A percentile compares a stretch with the other conserved stretches of the same genome.
Evolutionary conservation across 2,888 invertebrate species (phyloP).

Genomic region (Drosophila seclusa): DNA sequence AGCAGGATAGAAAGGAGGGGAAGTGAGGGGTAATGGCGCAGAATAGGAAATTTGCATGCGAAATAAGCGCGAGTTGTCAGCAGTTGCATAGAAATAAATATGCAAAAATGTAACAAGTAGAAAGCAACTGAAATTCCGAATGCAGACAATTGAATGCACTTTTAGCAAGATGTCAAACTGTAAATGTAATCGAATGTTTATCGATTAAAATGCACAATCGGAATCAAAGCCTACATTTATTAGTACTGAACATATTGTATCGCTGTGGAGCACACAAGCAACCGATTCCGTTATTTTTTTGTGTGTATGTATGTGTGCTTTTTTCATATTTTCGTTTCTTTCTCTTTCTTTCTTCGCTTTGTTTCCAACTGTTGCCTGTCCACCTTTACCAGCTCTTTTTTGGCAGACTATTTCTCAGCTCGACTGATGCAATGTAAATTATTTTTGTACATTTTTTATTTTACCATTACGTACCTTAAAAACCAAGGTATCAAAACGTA

Average conservation of each 20-base stretch:
- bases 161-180: background rate
- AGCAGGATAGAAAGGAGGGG: background rate
- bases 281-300: background rate
- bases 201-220: background rate
- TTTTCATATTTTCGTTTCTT: background rate
- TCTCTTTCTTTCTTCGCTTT: background rate
- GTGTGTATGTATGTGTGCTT: accelerated
- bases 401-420: background rate
- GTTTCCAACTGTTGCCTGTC: background rate
- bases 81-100: constrained; percentile 37
- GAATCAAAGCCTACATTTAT: background rate
- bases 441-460: background rate
- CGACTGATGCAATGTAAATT: background rate
- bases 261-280: too few species aligned
- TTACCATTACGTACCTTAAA: background rate
- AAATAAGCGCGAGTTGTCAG: constrained; percentile 67
- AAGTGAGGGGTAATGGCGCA: background rate
- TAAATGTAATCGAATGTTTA: background rate
- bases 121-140: background rate
- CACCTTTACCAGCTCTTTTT: background rate
- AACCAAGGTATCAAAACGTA: background rate
- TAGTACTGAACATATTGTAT: background rate
- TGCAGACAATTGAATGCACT: constrained; percentile 8
- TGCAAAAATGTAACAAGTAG: constrained; percentile 38
- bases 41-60: constrained; percentile 59